A percentile compares a stretch with the other conserved stretches of the same genome.
Conservation (phyloP, 2,113 vertebrate species). For the Merops nubicus region DNA sequence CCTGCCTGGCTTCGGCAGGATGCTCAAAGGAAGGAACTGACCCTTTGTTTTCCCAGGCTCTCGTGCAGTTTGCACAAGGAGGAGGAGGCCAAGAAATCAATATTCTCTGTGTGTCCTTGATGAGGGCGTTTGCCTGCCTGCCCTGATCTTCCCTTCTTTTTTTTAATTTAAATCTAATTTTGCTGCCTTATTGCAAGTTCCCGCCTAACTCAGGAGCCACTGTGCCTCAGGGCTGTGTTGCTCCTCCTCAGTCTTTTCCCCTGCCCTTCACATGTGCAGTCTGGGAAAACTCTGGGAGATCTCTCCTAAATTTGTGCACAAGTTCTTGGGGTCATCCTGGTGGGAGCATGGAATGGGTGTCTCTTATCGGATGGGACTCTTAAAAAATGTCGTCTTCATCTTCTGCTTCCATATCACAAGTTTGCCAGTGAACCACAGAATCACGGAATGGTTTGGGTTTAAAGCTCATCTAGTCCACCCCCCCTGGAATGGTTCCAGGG, state of each 20-base stretch:
- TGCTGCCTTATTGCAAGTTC: not conserved
- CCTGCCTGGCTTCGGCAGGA: not conserved
- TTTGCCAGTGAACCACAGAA: not conserved
- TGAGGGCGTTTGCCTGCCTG: not conserved
- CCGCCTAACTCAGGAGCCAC: not conserved
- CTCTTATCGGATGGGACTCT: not conserved
- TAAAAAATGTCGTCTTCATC: not conserved
- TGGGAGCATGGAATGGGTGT: not conserved
- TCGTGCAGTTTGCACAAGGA: not conserved
- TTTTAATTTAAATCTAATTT: constrained; percentile 45
- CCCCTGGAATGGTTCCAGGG: no score
- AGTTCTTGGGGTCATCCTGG: not conserved
- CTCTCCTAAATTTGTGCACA: not conserved
- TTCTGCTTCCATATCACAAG: no score
- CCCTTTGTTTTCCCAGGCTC: not conserved
- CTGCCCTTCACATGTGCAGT: rapidly evolving
- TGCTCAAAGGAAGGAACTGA: not conserved
- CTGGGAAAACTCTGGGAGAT: not conserved
- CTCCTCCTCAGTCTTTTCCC: constrained; percentile 27
- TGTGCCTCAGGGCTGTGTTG: constrained; percentile 15
- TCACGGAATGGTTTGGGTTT: no score
- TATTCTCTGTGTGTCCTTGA: not conserved
- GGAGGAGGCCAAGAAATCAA: not conserved
- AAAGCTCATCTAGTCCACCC: no score
- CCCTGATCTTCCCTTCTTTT: not conserved